phyloP scores from a whole-genome alignment of 2,888 invertebrate genomes.

The Lingula anatina region DNA sequence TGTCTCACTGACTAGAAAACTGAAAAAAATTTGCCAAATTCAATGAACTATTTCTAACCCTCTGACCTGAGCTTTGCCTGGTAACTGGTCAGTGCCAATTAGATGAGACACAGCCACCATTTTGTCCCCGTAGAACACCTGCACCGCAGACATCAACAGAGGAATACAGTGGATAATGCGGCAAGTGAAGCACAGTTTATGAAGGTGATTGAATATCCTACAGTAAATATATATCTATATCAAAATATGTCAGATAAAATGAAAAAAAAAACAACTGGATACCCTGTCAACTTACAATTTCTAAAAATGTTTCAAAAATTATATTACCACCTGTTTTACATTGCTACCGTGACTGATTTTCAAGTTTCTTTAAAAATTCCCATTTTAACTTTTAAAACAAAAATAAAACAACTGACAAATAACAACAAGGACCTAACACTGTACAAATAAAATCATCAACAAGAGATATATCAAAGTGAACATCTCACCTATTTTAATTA shows the following conservation, averaged over 20 bases:
- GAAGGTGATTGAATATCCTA: conserved; percentile 38
- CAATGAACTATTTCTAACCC: no score
- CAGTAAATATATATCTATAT: conserved; percentile 6
- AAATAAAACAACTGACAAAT: not conserved
- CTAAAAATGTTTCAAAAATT: not conserved
- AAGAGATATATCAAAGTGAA: no score
- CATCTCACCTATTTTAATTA: no score
- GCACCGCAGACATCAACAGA: conserved; percentile 54
- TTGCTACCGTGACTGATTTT: not conserved
- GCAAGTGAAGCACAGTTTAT: conserved; percentile 47
- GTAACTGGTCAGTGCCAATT: conserved; percentile 54
- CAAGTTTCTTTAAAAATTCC: no score
- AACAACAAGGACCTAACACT: not conserved
- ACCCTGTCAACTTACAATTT: not conserved
- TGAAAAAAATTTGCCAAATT: no score
- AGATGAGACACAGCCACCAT: conserved; percentile 54
- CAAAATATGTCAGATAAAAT: not conserved
- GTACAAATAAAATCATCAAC: no score
- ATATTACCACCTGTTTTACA: not conserved
- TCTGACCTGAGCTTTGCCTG: conserved; percentile 35
- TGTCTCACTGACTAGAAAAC: no score
- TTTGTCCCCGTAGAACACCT: conserved; percentile 50
- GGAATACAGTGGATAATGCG: conserved; percentile 54
- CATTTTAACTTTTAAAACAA: not conserved
- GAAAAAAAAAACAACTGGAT: not conserved